Evolutionary conservation across 2,113 vertebrate species (phyloP).

Genomic region (Calypte anna): DNA sequence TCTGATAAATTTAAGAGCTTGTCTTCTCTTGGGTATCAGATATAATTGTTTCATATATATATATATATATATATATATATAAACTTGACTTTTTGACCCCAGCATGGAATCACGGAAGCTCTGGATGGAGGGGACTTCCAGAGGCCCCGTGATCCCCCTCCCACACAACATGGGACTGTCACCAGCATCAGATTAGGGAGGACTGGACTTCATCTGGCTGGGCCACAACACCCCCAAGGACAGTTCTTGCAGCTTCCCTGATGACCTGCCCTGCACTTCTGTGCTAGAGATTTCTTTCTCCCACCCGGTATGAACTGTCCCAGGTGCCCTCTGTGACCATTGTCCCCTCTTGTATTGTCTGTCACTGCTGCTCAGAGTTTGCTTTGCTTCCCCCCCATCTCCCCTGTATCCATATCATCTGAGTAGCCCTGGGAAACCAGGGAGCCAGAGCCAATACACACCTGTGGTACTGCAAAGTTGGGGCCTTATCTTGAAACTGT

Average conservation of each 20-base stretch:
- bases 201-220: background rate
- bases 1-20: background rate
- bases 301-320: background rate
- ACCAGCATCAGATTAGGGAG: accelerated
- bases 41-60: background rate
- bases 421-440: background rate
- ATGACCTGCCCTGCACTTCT: background rate
- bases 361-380: background rate
- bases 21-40: background rate
- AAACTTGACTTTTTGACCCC: constrained; percentile 1
- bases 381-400: background rate
- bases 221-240: background rate
- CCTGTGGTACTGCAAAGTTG: background rate
- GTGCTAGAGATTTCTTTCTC: background rate
- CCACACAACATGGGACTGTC: accelerated
- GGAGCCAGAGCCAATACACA: accelerated
- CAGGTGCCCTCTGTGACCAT: accelerated
- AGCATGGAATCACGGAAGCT: background rate
- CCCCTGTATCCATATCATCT: too few relatives aligned
- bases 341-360: background rate
- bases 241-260: background rate
- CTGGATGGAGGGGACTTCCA: background rate
- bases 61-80: constrained; percentile 3
- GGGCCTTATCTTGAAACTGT: background rate
- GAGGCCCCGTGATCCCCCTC: background rate